A percentile compares a stretch with the other conserved stretches of the same genome.
Conservation (phyloP, 2,797 vertebrate species). For the Delichon dasypus region DNA sequence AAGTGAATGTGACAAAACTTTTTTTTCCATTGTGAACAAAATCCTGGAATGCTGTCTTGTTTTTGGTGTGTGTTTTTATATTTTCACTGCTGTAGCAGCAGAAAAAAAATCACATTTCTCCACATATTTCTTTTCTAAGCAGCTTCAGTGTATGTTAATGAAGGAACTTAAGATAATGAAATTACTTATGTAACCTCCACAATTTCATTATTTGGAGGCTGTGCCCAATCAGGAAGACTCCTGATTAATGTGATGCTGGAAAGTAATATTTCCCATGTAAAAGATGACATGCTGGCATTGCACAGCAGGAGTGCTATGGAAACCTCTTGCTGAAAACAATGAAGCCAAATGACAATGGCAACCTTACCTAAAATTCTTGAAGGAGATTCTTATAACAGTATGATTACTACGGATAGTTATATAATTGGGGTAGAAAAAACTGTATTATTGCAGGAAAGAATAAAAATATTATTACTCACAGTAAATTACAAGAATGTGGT, state of each 20-base stretch:
- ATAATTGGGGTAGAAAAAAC: background rate
- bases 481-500: background rate
- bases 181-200: fast-evolving
- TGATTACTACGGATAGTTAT: background rate
- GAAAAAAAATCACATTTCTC: background rate
- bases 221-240: background rate
- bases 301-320: background rate
- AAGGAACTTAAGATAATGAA: background rate
- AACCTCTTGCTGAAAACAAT: background rate
- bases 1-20: background rate
- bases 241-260: background rate
- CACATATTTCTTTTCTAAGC: background rate
- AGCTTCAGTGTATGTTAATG: background rate
- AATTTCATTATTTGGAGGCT: background rate
- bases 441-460: background rate
- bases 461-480: background rate
- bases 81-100: background rate
- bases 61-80: background rate
- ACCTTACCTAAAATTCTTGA: background rate
- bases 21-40: background rate
- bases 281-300: background rate
- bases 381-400: background rate
- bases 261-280: background rate
- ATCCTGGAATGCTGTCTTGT: background rate
- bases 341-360: background rate